These are phyloP conservation scores for Galerucella pusilla DNA, from an alignment of 2,888 invertebrate species.

Conservation along the genomic window DNA sequence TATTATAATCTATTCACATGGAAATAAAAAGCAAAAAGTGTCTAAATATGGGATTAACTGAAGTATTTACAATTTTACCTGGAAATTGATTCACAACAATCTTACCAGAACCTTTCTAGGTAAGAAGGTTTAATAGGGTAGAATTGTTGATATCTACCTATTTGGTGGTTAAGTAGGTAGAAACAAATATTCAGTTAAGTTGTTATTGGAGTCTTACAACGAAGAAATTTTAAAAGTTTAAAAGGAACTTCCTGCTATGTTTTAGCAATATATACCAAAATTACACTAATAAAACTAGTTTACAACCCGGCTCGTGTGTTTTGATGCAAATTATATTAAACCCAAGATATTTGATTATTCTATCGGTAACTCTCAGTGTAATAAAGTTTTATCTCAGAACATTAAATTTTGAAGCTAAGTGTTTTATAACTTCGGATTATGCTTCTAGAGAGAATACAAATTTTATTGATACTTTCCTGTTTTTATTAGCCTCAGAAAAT, in stretches of 20 bases:
- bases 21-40: too few species aligned
- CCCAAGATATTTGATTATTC: conserved; percentile 36
- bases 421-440: conserved; percentile 35
- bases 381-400: conserved; percentile 36
- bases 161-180: too few species aligned
- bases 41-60: too few species aligned
- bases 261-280: background rate
- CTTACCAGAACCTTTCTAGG: too few species aligned
- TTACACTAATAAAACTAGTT: conserved; percentile 7
- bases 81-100: too few species aligned
- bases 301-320: conserved; percentile 12
- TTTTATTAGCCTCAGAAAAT: conserved; percentile 39
- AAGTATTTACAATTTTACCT: too few species aligned
- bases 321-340: conserved; percentile 35
- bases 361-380: conserved; percentile 13
- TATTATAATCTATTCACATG: too few species aligned
- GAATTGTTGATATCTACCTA: too few species aligned
- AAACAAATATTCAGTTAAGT: background rate
- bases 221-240: background rate
- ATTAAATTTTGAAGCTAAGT: conserved; percentile 38
- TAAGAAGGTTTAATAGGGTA: too few species aligned
- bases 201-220: background rate
- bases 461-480: conserved; percentile 43
- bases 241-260: background rate
- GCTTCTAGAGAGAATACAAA: conserved; percentile 35